Conservation (phyloP, 2,113 vertebrate genomes). For the Brachyhypopomus gauderio region DNA sequence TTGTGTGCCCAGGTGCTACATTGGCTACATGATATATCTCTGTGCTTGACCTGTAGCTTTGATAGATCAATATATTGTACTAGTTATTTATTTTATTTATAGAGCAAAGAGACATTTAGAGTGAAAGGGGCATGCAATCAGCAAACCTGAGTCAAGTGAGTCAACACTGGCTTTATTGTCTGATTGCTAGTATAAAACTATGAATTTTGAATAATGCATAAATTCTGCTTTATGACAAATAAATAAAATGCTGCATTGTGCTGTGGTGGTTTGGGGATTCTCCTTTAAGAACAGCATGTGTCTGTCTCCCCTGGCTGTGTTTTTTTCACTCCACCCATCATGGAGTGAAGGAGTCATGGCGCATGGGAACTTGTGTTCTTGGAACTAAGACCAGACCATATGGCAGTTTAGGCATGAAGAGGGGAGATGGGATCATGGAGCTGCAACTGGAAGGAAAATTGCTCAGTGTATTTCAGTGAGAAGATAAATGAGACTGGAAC, state of each 20-base stretch:
- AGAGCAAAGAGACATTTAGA: neutral
- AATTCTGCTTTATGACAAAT: neutral
- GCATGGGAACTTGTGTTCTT: constrained; percentile 39
- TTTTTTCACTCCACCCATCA: constrained; percentile 28
- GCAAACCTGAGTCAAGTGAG: neutral
- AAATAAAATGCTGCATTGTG: too few relatives aligned
- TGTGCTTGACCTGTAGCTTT: neutral
- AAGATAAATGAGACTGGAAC: neutral
- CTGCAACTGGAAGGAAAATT: neutral
- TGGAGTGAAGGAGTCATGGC: constrained; percentile 27
- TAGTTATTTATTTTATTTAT: neutral
- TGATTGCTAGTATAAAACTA: neutral
- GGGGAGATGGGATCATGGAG: neutral
- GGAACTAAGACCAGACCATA: constrained; percentile 44
- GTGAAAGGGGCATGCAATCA: neutral
- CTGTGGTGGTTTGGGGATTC: neutral
- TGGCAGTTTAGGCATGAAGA: constrained; percentile 24
- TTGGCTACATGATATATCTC: constrained; percentile 6
- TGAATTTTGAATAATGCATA: neutral
- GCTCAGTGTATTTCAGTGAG: neutral
- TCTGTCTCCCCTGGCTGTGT: constrained; percentile 1
- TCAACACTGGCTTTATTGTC: neutral
- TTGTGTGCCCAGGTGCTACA: too few relatives aligned
- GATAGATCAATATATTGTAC: constrained; percentile 13
- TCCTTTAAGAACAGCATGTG: constrained; percentile 1